Base-by-base conservation (phyloP, 2,113 vertebrate species). In the Pelmatolapia mariae region DNA sequence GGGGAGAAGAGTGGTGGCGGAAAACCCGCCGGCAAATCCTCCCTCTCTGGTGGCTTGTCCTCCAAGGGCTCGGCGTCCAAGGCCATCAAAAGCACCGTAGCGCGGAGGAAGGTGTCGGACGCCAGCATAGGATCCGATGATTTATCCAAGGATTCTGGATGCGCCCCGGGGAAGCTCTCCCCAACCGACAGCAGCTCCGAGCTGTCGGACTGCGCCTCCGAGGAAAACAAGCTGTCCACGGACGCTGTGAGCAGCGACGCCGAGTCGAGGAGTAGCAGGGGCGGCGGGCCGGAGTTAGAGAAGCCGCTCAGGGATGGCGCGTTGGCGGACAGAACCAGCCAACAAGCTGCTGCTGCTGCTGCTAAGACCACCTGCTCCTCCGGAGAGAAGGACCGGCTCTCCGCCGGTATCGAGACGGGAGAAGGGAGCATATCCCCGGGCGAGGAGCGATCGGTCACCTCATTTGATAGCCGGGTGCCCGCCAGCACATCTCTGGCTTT, bases 401-500 rank as follows among this genome's bases (percentile, higher is more conserved):
- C 87, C 73, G 82, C 89, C 43, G 89, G 92, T 22, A 78, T 78
- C 78, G 96, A 96, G 6, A 79, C 92, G 95, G 96, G 47, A 76
- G 96, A 94, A 89, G 95, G 96, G 89, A 71, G 96, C 96, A 82
- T 97, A 83, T 96, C 97, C 87, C 87, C 97, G 91, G 94, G 96
- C 29, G 97, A 98, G 36, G 98, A 98, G 89, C 96, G 95, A 36
- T 98, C 98, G 12, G 95, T 95, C 87, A 95, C 95, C 82, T 98
- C 97, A 86, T 97, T 97, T 40, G 92, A 98, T 93, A 98, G 98
- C 95, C 97, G 98, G 90, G 95, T 99, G 89, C 98, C 96, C 0
- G 97, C 97, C 89, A 99, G 98, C 94, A 97, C 98, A 36, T 99
- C 98, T 3, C 95, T 99, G 84, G 98, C 98, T 80, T 99, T 99